Base-by-base conservation (phyloP, 2,113 vertebrate species). In the Paratilapia polleni region DNA sequence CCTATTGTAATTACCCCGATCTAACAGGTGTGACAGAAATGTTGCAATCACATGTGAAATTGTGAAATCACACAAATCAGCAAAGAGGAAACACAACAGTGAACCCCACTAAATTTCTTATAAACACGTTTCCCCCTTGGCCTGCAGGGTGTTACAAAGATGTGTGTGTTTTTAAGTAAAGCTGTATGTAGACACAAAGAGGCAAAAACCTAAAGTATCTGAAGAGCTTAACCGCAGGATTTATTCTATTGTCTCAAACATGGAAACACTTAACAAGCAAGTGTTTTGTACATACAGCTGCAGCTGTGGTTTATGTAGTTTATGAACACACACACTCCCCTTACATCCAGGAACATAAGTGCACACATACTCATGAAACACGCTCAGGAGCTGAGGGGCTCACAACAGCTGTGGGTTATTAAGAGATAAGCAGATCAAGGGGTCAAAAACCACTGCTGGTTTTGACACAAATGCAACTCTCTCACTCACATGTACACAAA, bases 401-500 rank as follows among this genome's bases (percentile, higher is more conserved):
- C 15, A 3, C 56, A 58, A 28, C 64, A 63, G 59, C 76, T 76
- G 12, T 43, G 78, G 31, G 24, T 85, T 76, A 66, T 85, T 78
- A 78, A 64, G 74, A 81, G 74, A 74, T 78, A 56, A 81, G 24
- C 28, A 58, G 82, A 74, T 73, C 28, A 61, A 43, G 52, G 66
- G 83, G 54, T 61, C 56, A 19, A 74, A 64, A 19, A n/a, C 14
- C 61, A 22, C 77, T 47, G 77, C 43, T 81, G 43, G 47, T 38
- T 77, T 62, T 47, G 47, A 78, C 38, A 74, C 41, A 31, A 11
- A 77, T 14, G 4, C 26, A 58, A 47, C 64, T 47, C 52, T 68
- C 12, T 66, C 22, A 24, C 24, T 43, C 63, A 43, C 0, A 38
- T 15, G n/a, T 49, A 20, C 64, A 58, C 78, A 75, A 14, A 28